Conservation (phyloP, 2,888 invertebrate genomes). For the Aleiodes leptofemur region DNA sequence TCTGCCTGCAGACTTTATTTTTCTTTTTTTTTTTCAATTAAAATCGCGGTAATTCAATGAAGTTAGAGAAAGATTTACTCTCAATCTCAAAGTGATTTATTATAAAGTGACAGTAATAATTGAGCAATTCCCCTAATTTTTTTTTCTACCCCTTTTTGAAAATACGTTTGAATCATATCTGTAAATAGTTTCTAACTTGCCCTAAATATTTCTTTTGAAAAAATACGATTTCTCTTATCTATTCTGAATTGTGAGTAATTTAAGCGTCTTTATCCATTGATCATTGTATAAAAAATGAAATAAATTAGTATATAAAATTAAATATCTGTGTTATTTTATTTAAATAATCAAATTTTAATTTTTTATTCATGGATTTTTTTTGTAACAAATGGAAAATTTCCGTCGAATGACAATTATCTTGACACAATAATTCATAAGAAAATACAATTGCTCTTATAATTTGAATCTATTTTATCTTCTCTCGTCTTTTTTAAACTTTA, state of each 20-base stretch:
- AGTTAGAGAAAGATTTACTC: background rate
- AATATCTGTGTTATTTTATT: conserved; percentile 1
- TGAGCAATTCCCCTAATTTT: background rate
- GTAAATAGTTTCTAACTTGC: conserved; percentile 19
- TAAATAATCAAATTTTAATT: background rate
- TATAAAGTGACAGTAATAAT: background rate
- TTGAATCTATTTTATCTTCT: background rate
- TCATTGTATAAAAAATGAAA: conserved; percentile 44
- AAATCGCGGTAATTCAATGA: conserved; percentile 1
- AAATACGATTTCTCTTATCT: background rate
- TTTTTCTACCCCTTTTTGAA: background rate
- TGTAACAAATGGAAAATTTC: no score
- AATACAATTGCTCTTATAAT: background rate
- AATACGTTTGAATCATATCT: conserved; percentile 23
- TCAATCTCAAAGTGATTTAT: background rate
- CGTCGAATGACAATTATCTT: background rate
- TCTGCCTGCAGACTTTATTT: conserved; percentile 35
- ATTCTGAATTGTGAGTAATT: conserved; percentile 1
- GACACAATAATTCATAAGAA: background rate
- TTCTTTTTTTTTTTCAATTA: background rate
- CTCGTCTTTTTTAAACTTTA: background rate
- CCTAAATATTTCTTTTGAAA: background rate
- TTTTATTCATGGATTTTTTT: no score
- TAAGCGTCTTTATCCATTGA: conserved; percentile 33
- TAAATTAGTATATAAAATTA: conserved; percentile 41